phyloP scores from a whole-genome alignment of 2,888 invertebrate genomes.

The Papilio protenor region DNA sequence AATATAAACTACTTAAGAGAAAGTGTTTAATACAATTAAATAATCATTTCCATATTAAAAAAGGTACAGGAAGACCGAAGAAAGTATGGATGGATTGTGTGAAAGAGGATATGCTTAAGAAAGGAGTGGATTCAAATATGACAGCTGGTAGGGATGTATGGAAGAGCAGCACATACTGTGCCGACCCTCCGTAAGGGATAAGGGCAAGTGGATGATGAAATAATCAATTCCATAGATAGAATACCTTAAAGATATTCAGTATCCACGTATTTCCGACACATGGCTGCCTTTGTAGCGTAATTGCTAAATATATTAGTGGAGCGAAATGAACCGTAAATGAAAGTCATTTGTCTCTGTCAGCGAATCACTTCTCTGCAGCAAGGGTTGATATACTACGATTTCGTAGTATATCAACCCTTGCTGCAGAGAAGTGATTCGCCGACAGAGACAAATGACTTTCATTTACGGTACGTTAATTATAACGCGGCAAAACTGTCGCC shows the following conservation, averaged over 20 bases:
- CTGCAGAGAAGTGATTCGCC: constrained; percentile 35
- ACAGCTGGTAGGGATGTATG: too few relatives aligned
- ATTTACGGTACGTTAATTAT: constrained; percentile 32
- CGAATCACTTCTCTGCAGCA: constrained; percentile 35
- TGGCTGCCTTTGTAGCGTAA: background rate
- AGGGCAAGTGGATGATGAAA: too few relatives aligned
- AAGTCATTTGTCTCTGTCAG: constrained; percentile 35
- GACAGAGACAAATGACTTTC: constrained; percentile 36
- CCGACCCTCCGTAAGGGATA: too few relatives aligned
- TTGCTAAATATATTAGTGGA: constrained; percentile 26
- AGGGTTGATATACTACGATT: constrained; percentile 36
- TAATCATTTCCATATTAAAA: background rate
- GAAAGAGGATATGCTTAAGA: too few relatives aligned
- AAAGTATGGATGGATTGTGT: too few relatives aligned
- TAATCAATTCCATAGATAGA: background rate
- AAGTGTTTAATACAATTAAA: background rate
- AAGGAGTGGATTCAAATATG: too few relatives aligned
- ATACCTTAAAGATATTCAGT: background rate
- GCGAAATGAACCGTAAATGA: constrained; percentile 28
- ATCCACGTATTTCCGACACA: background rate
- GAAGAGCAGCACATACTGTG: too few relatives aligned
- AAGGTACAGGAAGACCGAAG: too few relatives aligned
- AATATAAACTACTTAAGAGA: background rate
- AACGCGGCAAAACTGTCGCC: constrained; percentile 24
- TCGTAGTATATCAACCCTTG: constrained; percentile 34